Evolutionary conservation across 2,888 invertebrate species (phyloP).

Genomic region (Sphecodes monilicornis): DNA sequence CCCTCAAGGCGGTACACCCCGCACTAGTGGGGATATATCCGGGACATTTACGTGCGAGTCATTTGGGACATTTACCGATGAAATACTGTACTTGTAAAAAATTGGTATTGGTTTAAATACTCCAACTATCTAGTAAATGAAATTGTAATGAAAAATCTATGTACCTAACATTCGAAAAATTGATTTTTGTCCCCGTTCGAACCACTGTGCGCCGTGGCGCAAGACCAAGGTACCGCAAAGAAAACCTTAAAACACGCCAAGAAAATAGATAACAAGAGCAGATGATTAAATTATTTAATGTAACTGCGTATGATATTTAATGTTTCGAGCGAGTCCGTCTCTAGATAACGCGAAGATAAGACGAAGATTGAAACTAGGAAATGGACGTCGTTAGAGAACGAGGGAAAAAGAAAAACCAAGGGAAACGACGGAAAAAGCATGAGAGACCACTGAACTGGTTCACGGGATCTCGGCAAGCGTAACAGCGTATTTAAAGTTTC

Average conservation of each 20-base stretch:
- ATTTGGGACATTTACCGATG: too few relatives aligned
- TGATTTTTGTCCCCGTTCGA: too few relatives aligned
- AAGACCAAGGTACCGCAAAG: neutral
- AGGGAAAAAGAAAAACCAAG: slow-evolving; percentile 6
- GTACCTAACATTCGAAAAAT: too few relatives aligned
- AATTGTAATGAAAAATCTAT: too few relatives aligned
- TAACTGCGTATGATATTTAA: neutral
- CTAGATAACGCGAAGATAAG: slow-evolving; percentile 11
- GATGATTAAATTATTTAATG: slow-evolving; percentile 15
- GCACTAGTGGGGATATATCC: too few relatives aligned
- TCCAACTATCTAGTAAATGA: too few relatives aligned
- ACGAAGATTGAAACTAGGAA: slow-evolving; percentile 29
- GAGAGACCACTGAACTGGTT: slow-evolving; percentile 44
- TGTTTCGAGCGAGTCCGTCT: neutral
- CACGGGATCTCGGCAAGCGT: slow-evolving; percentile 25
- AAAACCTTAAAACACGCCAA: neutral
- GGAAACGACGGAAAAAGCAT: slow-evolving; percentile 8
- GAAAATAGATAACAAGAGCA: neutral
- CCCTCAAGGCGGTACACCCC: too few relatives aligned
- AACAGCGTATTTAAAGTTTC: slow-evolving; percentile 40
- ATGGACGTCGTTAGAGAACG: slow-evolving; percentile 17
- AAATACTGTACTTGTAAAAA: too few relatives aligned
- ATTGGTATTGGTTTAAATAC: too few relatives aligned
- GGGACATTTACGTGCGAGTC: too few relatives aligned
- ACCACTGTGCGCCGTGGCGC: too few relatives aligned